Conservation (phyloP, 2,888 invertebrate species). For the Listrodromus nycthemerus region DNA sequence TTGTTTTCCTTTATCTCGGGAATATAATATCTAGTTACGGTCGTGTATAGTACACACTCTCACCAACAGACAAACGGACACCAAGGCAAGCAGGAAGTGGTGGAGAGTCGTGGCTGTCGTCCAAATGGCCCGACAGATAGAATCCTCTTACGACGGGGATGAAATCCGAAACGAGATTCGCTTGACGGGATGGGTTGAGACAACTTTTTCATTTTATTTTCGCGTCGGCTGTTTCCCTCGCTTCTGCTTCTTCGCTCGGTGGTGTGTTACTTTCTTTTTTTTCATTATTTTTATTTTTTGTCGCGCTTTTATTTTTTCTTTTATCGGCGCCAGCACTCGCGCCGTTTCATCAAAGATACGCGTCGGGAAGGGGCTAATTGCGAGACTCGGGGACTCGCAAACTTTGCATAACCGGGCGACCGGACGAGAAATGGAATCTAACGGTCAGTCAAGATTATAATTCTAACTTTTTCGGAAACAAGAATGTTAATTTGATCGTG, state of each 20-base stretch:
- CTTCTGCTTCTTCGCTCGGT: constrained; percentile 17
- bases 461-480: constrained; percentile 13
- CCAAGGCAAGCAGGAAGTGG: constrained; percentile 7
- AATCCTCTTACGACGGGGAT: constrained; percentile 65
- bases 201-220: constrained; percentile 41
- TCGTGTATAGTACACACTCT: constrained; percentile 3
- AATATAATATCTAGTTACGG: constrained; percentile 64
- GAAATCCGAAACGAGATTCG: constrained; percentile 67
- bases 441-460: not conserved
- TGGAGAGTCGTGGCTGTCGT: constrained; percentile 59
- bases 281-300: constrained; percentile 7
- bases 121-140: constrained; percentile 62
- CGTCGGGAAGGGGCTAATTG: constrained; percentile 51
- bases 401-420: constrained; percentile 51
- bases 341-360: constrained; percentile 48
- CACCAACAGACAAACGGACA: not conserved
- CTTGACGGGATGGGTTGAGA: constrained; percentile 22
- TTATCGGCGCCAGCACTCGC: constrained; percentile 8
- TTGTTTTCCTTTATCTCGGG: constrained; percentile 7
- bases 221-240: constrained; percentile 19
- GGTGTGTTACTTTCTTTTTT: not conserved
- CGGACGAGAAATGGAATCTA: constrained; percentile 15
- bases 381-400: constrained; percentile 34
- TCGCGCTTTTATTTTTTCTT: not conserved
- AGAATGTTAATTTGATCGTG: constrained; percentile 42